Evolutionary conservation across 2,113 vertebrate genomes (phyloP).

Genomic region (Hemicordylus capensis): DNA sequence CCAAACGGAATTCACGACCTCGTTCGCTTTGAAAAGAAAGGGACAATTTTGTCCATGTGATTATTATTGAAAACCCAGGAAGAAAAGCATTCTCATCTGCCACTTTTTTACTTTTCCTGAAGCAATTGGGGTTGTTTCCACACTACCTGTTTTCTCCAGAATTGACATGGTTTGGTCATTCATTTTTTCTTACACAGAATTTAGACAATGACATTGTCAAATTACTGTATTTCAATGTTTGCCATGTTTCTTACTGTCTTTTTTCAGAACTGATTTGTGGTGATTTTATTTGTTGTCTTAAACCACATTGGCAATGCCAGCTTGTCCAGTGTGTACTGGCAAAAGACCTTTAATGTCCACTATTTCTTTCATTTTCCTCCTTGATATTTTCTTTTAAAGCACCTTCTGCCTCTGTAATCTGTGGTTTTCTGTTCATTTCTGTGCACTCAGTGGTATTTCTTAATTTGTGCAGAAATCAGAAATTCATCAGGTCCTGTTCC

Average conservation of each 20-base stretch:
- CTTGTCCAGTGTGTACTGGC: too few relatives aligned
- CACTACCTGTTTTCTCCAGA: neutral
- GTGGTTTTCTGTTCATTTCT: too few relatives aligned
- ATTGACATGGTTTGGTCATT: neutral
- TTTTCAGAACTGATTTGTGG: neutral
- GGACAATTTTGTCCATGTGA: neutral
- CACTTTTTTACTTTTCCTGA: slow-evolving; percentile 1
- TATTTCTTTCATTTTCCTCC: too few relatives aligned
- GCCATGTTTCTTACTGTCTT: too few relatives aligned
- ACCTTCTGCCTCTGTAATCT: too few relatives aligned
- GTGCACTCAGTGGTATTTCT: too few relatives aligned
- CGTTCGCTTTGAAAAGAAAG: slow-evolving; percentile 16
- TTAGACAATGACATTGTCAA: neutral
- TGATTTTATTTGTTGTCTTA: too few relatives aligned
- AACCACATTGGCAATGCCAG: too few relatives aligned
- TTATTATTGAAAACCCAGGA: slow-evolving; percentile 7
- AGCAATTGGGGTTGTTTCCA: neutral
- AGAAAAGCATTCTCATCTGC: neutral
- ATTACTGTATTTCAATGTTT: neutral
- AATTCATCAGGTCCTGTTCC: too few relatives aligned
- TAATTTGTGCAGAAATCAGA: too few relatives aligned
- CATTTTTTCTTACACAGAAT: neutral
- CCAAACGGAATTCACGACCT: neutral
- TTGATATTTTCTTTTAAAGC: too few relatives aligned
- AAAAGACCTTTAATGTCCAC: too few relatives aligned